A percentile compares a stretch with the other conserved stretches of the same genome.
Conservation (phyloP, 2,113 vertebrate species). For the Bubo blakistoni region DNA sequence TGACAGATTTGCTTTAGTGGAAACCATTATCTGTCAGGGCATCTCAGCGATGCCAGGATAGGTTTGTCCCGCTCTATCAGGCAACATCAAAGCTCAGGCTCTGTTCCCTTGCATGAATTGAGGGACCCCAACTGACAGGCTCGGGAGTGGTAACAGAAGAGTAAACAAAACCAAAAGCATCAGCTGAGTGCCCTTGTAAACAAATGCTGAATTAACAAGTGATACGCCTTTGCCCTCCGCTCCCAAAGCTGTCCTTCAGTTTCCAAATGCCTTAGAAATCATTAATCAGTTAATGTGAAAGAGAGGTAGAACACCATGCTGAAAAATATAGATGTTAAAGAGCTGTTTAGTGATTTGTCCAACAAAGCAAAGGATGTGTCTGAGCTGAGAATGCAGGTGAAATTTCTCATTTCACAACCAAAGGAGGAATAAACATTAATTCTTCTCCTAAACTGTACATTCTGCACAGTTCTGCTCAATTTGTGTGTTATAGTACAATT, state of each 20-base stretch:
- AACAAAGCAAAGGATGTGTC: not conserved
- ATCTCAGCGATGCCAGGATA: not conserved
- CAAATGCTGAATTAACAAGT: not conserved
- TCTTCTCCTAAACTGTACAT: not conserved
- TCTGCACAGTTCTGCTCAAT: not conserved
- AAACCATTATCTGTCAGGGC: not conserved
- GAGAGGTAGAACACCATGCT: not conserved
- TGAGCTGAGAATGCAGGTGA: not conserved
- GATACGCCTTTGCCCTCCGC: accelerated
- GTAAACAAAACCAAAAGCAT: not conserved
- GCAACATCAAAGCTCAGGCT: not conserved
- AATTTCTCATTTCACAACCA: not conserved
- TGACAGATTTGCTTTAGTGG: not conserved
- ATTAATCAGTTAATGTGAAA: not conserved
- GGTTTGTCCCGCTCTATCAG: not conserved
- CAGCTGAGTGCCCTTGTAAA: not conserved
- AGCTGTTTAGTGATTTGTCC: not conserved
- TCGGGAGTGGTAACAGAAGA: not conserved
- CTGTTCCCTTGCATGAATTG: not conserved
- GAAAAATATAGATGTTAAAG: not conserved
- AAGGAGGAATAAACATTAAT: not conserved
- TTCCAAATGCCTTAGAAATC: not conserved
- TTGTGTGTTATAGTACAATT: not conserved
- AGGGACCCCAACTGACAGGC: not conserved
- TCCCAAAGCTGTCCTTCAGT: not conserved